Conservation (phyloP, 1,140 invertebrate genomes). For the Drosophila lowei region DNA sequence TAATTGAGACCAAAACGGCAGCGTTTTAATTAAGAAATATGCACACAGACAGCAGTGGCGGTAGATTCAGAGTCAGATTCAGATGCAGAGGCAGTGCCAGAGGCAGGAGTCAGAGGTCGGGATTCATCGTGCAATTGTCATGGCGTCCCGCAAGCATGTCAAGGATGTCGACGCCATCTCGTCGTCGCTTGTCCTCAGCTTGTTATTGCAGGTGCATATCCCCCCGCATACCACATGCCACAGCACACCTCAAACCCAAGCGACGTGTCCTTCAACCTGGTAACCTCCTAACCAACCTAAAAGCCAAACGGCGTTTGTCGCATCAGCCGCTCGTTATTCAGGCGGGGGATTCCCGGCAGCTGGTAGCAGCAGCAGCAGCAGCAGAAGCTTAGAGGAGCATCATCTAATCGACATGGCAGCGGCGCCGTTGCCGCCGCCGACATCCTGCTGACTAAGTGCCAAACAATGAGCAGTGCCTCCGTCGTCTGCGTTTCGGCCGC, state of each 20-base stretch:
- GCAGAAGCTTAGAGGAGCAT: constrained; percentile 52
- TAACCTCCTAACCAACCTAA: constrained; percentile 43
- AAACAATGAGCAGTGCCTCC: constrained; percentile 65
- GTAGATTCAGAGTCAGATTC: not conserved
- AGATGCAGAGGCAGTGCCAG: constrained; percentile 7
- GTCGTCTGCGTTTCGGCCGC: constrained; percentile 5
- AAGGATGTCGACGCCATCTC: constrained; percentile 67
- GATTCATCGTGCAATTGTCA: constrained; percentile 67
- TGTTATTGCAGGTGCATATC: constrained; percentile 43
- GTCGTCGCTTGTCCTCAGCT: constrained; percentile 31
- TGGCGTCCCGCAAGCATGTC: constrained; percentile 71
- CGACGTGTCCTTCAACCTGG: constrained; percentile 6
- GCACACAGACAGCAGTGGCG: constrained; percentile 9
- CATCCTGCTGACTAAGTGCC: constrained; percentile 68
- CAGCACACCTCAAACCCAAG: not conserved
- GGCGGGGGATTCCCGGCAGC: constrained; percentile 27
- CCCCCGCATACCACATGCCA: not conserved
- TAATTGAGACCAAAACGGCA: constrained; percentile 57
- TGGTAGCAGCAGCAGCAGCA: constrained; percentile 42
- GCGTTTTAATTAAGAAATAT: constrained; percentile 67
- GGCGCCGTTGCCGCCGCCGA: constrained; percentile 27
- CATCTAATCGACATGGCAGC: constrained; percentile 71
- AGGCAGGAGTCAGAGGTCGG: constrained; percentile 39
- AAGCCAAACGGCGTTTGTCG: constrained; percentile 76
- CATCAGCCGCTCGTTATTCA: constrained; percentile 75